These are phyloP conservation scores for Emydocephalus ijimae DNA, from an alignment of 2,113 vertebrate genomes.

Conservation along the genomic window DNA sequence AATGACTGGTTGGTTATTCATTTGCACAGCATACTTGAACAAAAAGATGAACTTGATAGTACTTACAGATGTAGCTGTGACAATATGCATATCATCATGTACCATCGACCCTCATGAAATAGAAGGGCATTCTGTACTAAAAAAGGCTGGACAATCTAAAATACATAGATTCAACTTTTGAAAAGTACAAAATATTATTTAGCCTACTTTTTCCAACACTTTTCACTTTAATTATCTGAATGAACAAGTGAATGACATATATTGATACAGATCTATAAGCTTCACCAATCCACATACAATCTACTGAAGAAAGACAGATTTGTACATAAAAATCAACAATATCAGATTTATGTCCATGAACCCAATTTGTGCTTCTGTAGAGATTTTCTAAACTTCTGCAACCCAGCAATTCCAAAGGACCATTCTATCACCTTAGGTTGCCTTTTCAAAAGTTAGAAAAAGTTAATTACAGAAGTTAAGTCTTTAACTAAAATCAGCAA, in stretches of 20 bases:
- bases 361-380: not conserved
- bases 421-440: not conserved
- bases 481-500: not conserved
- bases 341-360: not conserved
- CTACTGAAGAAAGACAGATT: not conserved
- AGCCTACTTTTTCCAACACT: not conserved
- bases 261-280: not conserved
- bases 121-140: not conserved
- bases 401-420: not conserved
- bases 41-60: not conserved
- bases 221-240: not conserved
- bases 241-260: not conserved
- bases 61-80: not conserved
- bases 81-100: not conserved
- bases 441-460: not conserved
- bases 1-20: not conserved
- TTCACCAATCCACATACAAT: not conserved
- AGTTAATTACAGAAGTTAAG: not conserved
- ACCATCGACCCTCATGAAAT: not conserved
- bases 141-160: not conserved
- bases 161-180: not conserved
- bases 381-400: not conserved
- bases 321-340: not conserved
- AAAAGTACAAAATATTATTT: not conserved
- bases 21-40: not conserved